Conservation (phyloP, 1,140 invertebrate genomes). For the Choristoneura fumiferana region DNA sequence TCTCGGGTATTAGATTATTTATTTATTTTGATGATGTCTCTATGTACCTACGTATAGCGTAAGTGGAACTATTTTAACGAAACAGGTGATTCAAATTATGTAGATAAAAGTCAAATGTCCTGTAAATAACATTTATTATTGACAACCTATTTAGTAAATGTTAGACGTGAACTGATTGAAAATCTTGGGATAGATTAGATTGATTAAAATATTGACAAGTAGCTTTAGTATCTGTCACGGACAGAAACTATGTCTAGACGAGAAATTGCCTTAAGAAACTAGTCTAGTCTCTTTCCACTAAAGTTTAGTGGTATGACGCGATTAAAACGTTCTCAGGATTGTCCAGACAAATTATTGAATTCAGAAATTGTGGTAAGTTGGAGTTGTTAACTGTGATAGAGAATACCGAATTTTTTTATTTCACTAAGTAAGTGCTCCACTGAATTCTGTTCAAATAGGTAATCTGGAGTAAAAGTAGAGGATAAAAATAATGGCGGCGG, state of each 20-base stretch:
- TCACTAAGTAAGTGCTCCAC: not conserved
- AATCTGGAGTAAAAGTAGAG: not conserved
- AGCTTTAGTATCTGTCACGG: too few relatives aligned
- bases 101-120: not conserved
- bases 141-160: slow-evolving; percentile 1
- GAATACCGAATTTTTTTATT: not conserved
- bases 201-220: too few relatives aligned
- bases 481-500: not conserved
- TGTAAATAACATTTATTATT: not conserved
- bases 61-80: not conserved
- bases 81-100: not conserved
- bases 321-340: too few relatives aligned
- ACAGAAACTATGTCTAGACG: too few relatives aligned
- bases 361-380: too few relatives aligned
- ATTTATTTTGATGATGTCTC: slow-evolving; percentile 18
- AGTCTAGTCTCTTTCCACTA: too few relatives aligned
- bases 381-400: slow-evolving; percentile 9
- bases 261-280: too few relatives aligned
- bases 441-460: not conserved
- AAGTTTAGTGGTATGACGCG: too few relatives aligned
- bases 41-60: slow-evolving; percentile 10
- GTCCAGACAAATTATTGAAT: too few relatives aligned
- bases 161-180: not conserved
- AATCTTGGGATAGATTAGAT: not conserved
- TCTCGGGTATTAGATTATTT: not conserved